Evolutionary conservation across 2,888 invertebrate genomes (phyloP), one percentile per base, ranked within the genome.

Genomic region (Euphydryas editha): DNA sequence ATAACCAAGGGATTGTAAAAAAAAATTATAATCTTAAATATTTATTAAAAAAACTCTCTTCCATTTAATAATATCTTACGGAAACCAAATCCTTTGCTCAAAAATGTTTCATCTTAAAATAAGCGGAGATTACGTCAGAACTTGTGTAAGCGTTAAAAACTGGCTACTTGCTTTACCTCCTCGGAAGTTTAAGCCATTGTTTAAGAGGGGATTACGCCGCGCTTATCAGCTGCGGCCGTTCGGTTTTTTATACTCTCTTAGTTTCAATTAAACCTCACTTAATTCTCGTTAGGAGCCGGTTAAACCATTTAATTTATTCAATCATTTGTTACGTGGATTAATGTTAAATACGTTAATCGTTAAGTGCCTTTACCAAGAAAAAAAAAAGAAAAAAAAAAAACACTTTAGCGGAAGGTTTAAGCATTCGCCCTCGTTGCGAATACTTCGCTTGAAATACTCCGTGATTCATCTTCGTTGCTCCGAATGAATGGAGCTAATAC

Each of bases 221-320:
- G 76, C 82, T 89, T 87, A 88, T 88, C 89, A 83, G 81, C 78
- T 73, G 79, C 74, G 79, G 77, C 78, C 79, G 75, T 73, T 66
- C 59, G 70, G 73, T 86, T 87, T 88, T 86, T 71, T 71, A 68
- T 68, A 70, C 79, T 81, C 82, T 80, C 83, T 86, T 85, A 88
- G 87, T 92, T 91, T 90, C 90, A 92, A 92, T 92, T 91, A 90
- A 86, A 76, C 81, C 80, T 81, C 82, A 80, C 86, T 89, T 91
- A 89, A 91, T 90, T 87, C 85, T 58, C 36, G 86, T 84, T 88
- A 90, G 90, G 87, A 89, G 86, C 85, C 77, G 87, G 86, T 87
- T 85, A 85, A 88, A 79, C 82, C 42, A 83, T 84, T 88, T 84
- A 89, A 89, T 89, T 90, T 89, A 90, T 90, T 82, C 86, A 81